Evolutionary conservation across 2,888 invertebrate genomes (phyloP), one percentile per base, ranked within the genome.

Genomic region (Tromatobia lineatoria): DNA sequence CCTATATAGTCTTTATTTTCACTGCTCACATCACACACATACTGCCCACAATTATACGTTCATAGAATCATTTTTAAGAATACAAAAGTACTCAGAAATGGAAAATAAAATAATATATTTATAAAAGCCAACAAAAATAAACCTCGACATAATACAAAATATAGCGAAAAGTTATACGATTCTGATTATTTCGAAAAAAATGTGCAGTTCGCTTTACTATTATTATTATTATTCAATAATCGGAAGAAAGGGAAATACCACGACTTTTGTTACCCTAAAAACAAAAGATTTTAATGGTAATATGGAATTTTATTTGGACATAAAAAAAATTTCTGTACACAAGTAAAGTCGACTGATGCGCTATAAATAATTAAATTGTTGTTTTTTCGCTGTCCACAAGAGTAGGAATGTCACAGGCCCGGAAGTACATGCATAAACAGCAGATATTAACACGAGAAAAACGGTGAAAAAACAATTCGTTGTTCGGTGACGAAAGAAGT

Each of bases 291-390:
- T 38, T 1, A 29, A 61, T 61, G 34, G 34, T 38, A 61, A 15
- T 76, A 70, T 70, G 45, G 34, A 69, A 69, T 70, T 69, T 76
- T 59, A 74, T 74, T 74, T 29, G 42, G 11, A 64, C 42, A 20
- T 64, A 38, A 64, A 64, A 64, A 64, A 64, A 64, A 59, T 10
- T 38, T 64, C 64, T 64, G 64, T 64, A 64, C 64, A 64, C 34
- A 64, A 64, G 64, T 38, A 13, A 70, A 70, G 6, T 45, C 18
- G 34, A 52, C 29, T 23, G 42, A 71, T 70, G n/a, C 54, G 38
- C 13, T 70, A 52, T 52, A 70, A 70, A 52, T 34, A 52, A 50
- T 34, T 42, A 45, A 57, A 57, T 45, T 20, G 45, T 20, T 45
- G 38, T 42, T 64, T 38, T 38, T 38, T 38, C 64, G 38, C 20